Evolutionary conservation across 2,888 invertebrate genomes (phyloP), one percentile per base, ranked within the genome.

Genomic region (Ichneumoninae sp.): DNA sequence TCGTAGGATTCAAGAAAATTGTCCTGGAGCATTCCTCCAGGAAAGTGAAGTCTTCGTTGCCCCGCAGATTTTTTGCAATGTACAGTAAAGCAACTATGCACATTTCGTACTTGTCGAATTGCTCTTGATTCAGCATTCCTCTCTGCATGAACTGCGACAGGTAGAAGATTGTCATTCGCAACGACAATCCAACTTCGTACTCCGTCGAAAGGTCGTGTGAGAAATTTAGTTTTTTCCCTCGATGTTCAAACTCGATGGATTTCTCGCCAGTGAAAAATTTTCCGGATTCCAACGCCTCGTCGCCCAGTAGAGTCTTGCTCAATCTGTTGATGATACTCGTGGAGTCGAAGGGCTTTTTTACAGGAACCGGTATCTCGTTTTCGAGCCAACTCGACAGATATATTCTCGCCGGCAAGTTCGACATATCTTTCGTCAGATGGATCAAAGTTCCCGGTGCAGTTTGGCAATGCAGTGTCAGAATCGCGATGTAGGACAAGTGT

Each of bases 391-490:
- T 94, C 0, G 92, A 92, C 1, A 96, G 91, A 89, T 96, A 96
- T 80, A 93, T 94, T 50, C 94, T 91, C 7, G 94, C 93, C 71
- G 95, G 89, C 30, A 91, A 77, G 47, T 89, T 93, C 6, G 94
- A 81, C 86, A 95, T 93, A 62, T 94, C 94, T 88, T 94, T 94
- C n/a, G 94, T 93, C 65, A 96, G 90, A 47, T 94, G 90, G 86
- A 94, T 94, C 2, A 96, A 94, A 77, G 94, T 89, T 70, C 94
- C 94, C 0, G 95, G 94, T 1, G 94, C 94, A 85, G 95, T 95
- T 93, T 96, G 96, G 78, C 94, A 94, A 90, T 96, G 96, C 36
- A 96, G 94, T 86, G 96, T 94, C 92, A 96, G 95, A n/a, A 94
- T 90, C 10, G 94, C 85, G 54, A 94, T 94, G 50, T 88, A 87